A percentile compares a stretch with the other conserved stretches of the same genome.
Conservation (phyloP, 2,797 vertebrate genomes). For the Cichlasoma orientale region DNA sequence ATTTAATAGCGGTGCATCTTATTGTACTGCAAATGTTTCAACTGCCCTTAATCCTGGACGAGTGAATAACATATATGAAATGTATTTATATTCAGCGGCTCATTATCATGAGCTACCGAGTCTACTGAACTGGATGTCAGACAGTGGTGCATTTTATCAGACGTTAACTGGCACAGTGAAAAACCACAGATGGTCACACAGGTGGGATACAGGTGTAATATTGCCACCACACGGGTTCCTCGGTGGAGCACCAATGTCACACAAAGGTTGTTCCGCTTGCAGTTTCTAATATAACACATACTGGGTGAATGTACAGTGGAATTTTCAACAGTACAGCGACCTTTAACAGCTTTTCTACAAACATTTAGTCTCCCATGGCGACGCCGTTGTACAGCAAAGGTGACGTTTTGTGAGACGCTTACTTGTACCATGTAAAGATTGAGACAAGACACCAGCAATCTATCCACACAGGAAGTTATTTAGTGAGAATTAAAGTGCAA, state of each 20-base stretch:
- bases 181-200: constrained; percentile 64
- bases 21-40: background rate
- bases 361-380: constrained; percentile 15
- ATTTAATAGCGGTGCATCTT: constrained; percentile 18
- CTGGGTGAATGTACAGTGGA: constrained; percentile 37
- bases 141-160: constrained; percentile 35
- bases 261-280: constrained; percentile 53
- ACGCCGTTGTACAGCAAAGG: constrained; percentile 38
- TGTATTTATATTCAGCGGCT: constrained; percentile 20
- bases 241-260: constrained; percentile 60
- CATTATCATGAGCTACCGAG: background rate
- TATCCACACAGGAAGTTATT: constrained; percentile 61
- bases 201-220: constrained; percentile 57
- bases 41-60: background rate
- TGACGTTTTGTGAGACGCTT: constrained; percentile 45
- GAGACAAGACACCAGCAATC: constrained; percentile 51
- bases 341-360: constrained; percentile 32
- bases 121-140: constrained; percentile 30
- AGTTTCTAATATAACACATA: constrained; percentile 43
- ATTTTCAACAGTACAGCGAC: constrained; percentile 43
- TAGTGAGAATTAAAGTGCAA: constrained; percentile 72
- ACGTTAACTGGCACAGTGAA: constrained; percentile 56
- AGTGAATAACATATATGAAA: constrained; percentile 31
- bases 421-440: constrained; percentile 34
- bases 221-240: constrained; percentile 50